Evolutionary conservation across 2,888 invertebrate genomes (phyloP), one percentile per base, ranked within the genome.

Genomic region (Hirtodrosophila duncani): DNA sequence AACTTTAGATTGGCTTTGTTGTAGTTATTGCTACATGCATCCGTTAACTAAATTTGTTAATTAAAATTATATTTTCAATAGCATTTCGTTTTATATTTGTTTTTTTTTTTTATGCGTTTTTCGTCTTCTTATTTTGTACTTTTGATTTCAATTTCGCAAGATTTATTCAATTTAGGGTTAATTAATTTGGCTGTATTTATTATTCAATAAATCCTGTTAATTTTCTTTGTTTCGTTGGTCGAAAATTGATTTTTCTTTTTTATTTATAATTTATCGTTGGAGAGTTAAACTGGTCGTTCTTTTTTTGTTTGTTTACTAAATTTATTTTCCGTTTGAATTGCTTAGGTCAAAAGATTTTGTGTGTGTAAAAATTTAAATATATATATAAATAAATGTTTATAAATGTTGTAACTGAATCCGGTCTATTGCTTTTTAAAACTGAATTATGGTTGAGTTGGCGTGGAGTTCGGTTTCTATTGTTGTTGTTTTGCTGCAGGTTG

Each of bases 391-490:
- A 50, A 42, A 57, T 60, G n/a, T n/a, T n/a, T n/a, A n/a, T 39
- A 60, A 31, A 27, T 14, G 33, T 31, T 60, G 39, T 45, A 60
- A 65, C 58, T 63, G 36, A 64, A 72, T 81, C 82, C 70, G 75
- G 83, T 83, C 83, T 84, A 84, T 84, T 84, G 78, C 68, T 65
- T 62, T 61, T 59, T 49, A n/a, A 63, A 84, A 84, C 78, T 83
- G 52, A 84, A 81, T 68, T 69, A 58, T 85, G 86, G 84, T 77
- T 84, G 58, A 56, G 74, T 72, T 75, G 66, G 55, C 27, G 43
- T 52, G 46, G 42, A 58, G 55, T 67, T 71, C 72, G 81, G 75
- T 83, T 82, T 71, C 72, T 83, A 78, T 83, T 82, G 72, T 63
- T 48, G 42, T 24, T 38, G 30, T 16, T 55, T 67, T 66, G 48